Base-by-base conservation (phyloP, 2,888 invertebrate species). In the Epirrhoe alternata region DNA sequence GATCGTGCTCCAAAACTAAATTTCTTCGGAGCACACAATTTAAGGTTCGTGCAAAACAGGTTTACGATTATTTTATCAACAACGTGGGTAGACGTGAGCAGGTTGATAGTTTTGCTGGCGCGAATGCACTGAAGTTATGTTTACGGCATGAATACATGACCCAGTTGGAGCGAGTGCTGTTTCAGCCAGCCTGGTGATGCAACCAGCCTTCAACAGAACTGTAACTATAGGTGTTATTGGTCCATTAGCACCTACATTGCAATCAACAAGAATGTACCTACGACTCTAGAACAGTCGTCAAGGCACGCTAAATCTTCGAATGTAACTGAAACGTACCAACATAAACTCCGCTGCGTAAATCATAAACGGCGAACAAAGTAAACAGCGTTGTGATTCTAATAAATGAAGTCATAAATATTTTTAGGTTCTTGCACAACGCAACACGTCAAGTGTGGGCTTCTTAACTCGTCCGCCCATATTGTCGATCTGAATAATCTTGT, bases 391-490 rank as follows among this genome's bases (percentile, higher is more conserved):
- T 61, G 68, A 73, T 70, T 78, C 74, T 75, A 77, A 77, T 78
- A 74, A 75, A 81, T 84, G 79, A 80, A 83, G 85, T 87, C 86
- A 86, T 69, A 75, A 80, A 84, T 83, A 84, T 83, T 82, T 85
- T 87, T 83, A 82, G 80, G 75, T 71, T 79, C 74, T 86, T 86
- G 80, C 82, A 84, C 80, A 86, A 83, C 82, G 84, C 80, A 86
- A 83, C 75, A 75, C 73, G 74, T 78, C 69, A 80, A 80, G 85
- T 86, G 86, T 88, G 84, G 86, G 88, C 74, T 81, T 77, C 50
- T n/a, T 76, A 79, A 86, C 88, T 81, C 76, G 89, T 86, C 88
- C 89, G 88, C 89, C 90, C 83, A 87, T 83, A 74, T 78, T 76
- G 72, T 73, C 72, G 71, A 68, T 66, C 64, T 73, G 61, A 67